These are phyloP conservation scores for Elysia chlorotica DNA, from an alignment of 1,140 invertebrate species.

Conservation along the genomic window DNA sequence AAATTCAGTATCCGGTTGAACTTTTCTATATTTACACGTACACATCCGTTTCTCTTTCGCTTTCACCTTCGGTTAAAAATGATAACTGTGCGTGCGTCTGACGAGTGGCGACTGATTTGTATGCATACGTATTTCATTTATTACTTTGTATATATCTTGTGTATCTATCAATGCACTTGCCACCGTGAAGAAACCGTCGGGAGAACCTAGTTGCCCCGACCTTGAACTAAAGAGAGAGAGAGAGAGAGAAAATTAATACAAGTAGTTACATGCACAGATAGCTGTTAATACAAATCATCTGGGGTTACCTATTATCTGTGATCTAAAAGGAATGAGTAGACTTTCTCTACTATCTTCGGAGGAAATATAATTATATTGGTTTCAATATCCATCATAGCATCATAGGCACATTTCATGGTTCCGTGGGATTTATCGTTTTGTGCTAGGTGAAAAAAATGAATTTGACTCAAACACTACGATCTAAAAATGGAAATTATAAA, in stretches of 20 bases:
- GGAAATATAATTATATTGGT: neutral
- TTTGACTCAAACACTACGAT: neutral
- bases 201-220: no score
- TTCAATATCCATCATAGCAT: neutral
- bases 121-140: neutral
- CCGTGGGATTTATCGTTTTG: no score
- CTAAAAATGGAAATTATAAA: neutral
- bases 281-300: no score
- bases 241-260: no score
- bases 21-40: conserved; percentile 35
- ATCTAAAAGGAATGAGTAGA: no score
- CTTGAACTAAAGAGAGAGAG: no score
- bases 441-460: no score
- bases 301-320: no score
- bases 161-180: neutral
- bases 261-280: no score
- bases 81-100: neutral
- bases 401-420: no score
- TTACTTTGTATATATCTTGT: neutral
- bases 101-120: neutral
- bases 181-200: no score
- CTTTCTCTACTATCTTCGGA: neutral
- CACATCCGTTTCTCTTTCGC: conserved; percentile 27
- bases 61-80: neutral
- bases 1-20: conserved; percentile 26